Base-by-base conservation (phyloP, 2,797 vertebrate genomes). In the Liasis olivaceus region DNA sequence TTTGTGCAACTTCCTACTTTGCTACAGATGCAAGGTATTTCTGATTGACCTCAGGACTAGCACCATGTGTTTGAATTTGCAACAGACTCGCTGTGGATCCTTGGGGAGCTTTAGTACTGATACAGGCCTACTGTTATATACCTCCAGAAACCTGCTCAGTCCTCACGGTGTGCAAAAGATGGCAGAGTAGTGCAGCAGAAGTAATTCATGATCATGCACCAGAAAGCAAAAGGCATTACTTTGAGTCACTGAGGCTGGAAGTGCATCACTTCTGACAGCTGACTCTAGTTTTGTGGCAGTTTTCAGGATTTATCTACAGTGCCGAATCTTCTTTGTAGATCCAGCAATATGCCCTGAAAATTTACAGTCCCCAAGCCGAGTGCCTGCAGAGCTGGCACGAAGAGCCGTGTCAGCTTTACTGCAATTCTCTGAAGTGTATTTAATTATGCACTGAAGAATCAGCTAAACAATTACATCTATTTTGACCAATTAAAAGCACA, bases 201-300 rank as follows among this genome's bases (percentile, higher is more conserved):
- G 97, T 97, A 94, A 97, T 92, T 97, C 92, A 93, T 93, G 95
- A 93, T 95, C 93, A 69, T 89, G 93, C 96, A 96, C 95, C 96
- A 94, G 95, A 95, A 95, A 95, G 97, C 42, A 96, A 95, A 94
- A 96, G 96, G 92, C 95, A 95, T 96, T 94, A 94, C 59, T 92
- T 88, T n/a, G 95, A 95, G 94, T 93, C 24, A 1, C 91, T 51
- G 51, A 95, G 90, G 90, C 42, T 5, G 42, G 95, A 94, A 94
- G 93, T 94, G 96, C 96, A 97, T 94, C 89, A 93, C 89, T 97
- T 95, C 59, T 97, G 97, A 98, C 97, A 97, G 92, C 95, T 96
- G 95, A 96, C 93, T 95, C 94, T 92, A 85, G 58, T 90, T 97
- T 94, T 93, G 93, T 95, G 95, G 93, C 89, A 94, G 95, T 93